Base-by-base conservation (phyloP, 2,888 invertebrate species). In the Amiota mariae region DNA sequence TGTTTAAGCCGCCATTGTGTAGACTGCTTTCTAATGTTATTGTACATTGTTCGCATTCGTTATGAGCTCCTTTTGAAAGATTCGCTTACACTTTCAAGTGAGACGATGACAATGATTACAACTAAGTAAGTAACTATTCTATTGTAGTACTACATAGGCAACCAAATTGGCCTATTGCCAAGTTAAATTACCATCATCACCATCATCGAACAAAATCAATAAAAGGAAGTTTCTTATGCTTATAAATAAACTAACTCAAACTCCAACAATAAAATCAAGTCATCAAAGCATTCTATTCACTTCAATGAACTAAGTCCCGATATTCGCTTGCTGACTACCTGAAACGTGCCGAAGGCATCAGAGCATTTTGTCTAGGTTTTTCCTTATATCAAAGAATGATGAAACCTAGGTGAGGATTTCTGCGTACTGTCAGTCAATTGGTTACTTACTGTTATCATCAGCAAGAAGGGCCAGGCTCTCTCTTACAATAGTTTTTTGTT, bases 21-120 rank as follows among this genome's bases (percentile, higher is more conserved):
- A 74, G 77, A 18, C 76, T 67, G 56, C 9, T 71, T 61, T 84
- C 79, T 74, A 73, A 78, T 74, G 71, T 71, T 76, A 6, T 36
- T 36, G 36, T 82, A 86, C 85, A 86, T 82, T 76, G 78, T 76
- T 78, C 81, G 85, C 87, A 85, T 85, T 73, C 72, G 76, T 76
- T 78, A 85, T 85, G 81, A 85, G 83, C 46, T 57, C n/a, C n/a
- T 47, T 54, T 3, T 18, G 11, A 46, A 9, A 12, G 24, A 24
- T 8, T 13, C 61, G 70, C 71, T 70, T 59, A 46, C 72, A 74
- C 74, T 74, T 74, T 72, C 70, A 57, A 56, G 71, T 66, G 66
- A 66, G 48, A 15, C 54, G 36, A 36, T 36, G 36, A 36, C 36
- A 36, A 36, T 6, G 36, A 6, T 36, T 36, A 36, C 36, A 36